Evolutionary conservation across 2,113 vertebrate genomes (phyloP), one percentile per base, ranked within the genome.

Genomic region (Sceloporus undulatus): DNA sequence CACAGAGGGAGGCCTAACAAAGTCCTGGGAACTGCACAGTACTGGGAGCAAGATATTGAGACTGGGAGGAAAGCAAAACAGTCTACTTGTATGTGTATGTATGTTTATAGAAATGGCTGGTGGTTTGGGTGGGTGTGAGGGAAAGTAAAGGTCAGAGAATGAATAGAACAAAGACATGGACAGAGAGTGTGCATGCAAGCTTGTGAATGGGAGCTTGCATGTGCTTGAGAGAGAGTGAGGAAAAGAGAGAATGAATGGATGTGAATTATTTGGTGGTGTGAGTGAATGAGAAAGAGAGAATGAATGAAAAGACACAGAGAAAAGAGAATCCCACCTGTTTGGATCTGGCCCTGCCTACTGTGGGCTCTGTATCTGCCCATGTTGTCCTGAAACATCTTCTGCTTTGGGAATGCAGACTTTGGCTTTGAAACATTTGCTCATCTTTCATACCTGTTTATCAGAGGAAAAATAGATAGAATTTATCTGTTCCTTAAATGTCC

Each of bases 381-480:
- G 71, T 9, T 4, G 11, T 18, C 16, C 71, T 16, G 1, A 38
- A 14, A n/a, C 16, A 73, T 27, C 5, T 38, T 73, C 14, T 34
- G 13, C 6, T 38, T 5, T 29, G 27, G 27, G 10, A 71, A 71
- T 29, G 11, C 29, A 3, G 8, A 6, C 27, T 11, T 71, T 27
- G 27, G 27, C 27, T 71, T 29, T 11, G 10, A 71, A 71, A 71
- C 3, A 13, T 9, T 6, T 82, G 88, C 27, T 5, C 29, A 79
- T 18, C 0, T 11, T 0, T 1, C 27, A 62, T 4, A 1, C 18
- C 18, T 11, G 21, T 42, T 29, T 27, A 48, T 0, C 1, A 19
- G 19, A 6, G 21, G 56, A 52, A 38, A 80, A 62, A 54, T 62
- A 7, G n/a, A 3, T n/a, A 80, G 7, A 6, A n/a, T 56, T 62